Percentiles rank a stretch among this genome's conserved stretches.
phyloP scores from a whole-genome alignment of 92 coral and sea anemone genomes.

The Zoanthus gigantus region DNA sequence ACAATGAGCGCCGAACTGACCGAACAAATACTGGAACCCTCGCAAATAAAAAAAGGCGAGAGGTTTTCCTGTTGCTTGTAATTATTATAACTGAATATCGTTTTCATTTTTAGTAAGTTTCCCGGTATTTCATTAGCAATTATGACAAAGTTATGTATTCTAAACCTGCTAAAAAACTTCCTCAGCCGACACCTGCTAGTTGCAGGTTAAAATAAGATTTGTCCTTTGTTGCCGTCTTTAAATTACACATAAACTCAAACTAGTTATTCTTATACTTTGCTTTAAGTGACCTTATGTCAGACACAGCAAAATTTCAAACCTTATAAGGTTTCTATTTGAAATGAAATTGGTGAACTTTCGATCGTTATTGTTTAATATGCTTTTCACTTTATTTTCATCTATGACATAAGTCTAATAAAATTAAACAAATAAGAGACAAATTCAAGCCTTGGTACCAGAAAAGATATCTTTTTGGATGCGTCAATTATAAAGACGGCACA shows the following conservation, averaged over 20 bases:
- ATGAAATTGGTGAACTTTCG: too few relatives aligned
- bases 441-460: constrained; percentile 31
- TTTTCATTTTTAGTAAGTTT: background rate
- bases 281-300: background rate
- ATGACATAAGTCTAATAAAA: constrained; percentile 41
- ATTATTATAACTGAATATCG: background rate
- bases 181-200: background rate
- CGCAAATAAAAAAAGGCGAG: too few relatives aligned
- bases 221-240: background rate
- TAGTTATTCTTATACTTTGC: background rate
- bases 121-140: background rate
- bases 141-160: constrained; percentile 19
- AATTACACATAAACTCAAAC: background rate
- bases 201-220: background rate
- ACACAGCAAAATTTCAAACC: too few relatives aligned
- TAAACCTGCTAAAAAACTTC: background rate
- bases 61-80: too few relatives aligned
- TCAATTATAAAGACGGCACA: background rate
- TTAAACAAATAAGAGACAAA: background rate
- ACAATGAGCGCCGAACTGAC: too few relatives aligned
- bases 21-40: too few relatives aligned
- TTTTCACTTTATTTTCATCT: constrained; percentile 18
- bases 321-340: background rate
- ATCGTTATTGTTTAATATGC: background rate
- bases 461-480: background rate